Percentiles rank a stretch among this genome's conserved stretches.
phyloP scores from a whole-genome alignment of 2,888 invertebrate species.

The Hypomecis punctinalis region DNA sequence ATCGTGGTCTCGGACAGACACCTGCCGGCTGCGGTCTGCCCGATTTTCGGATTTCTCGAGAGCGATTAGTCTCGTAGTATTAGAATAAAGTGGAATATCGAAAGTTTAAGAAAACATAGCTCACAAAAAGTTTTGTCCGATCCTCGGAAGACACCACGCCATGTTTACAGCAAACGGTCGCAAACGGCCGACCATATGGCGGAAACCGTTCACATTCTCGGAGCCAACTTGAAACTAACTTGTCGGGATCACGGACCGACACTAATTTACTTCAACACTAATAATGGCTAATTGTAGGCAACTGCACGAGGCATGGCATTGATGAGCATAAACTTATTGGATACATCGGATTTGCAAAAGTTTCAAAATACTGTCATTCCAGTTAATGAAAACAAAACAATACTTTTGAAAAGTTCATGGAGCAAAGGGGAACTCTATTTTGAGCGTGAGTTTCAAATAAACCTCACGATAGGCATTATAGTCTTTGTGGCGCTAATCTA shows the following conservation, averaged over 20 bases:
- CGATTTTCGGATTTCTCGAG: too few species aligned
- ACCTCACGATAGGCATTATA: too few species aligned
- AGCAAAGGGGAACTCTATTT: too few species aligned
- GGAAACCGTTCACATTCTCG: slow-evolving; percentile 67
- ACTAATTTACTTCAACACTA: slow-evolving; percentile 15
- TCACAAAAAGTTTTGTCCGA: slow-evolving; percentile 8
- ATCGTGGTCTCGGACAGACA: background rate
- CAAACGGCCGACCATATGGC: slow-evolving; percentile 67
- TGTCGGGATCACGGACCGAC: slow-evolving; percentile 13
- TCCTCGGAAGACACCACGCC: slow-evolving; percentile 1
- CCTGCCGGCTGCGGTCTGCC: background rate
- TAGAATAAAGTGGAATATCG: too few species aligned
- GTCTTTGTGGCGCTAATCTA: too few species aligned
- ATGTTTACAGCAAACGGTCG: slow-evolving; percentile 28
- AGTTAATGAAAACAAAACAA: too few species aligned
- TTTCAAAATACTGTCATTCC: too few species aligned
- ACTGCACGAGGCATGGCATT: slow-evolving; percentile 9
- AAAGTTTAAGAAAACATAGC: background rate
- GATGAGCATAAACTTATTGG: background rate
- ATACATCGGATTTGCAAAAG: too few species aligned
- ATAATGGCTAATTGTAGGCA: slow-evolving; percentile 15
- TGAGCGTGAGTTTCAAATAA: too few species aligned
- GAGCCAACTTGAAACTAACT: slow-evolving; percentile 16
- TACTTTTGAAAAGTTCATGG: too few species aligned
- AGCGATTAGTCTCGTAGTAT: too few species aligned